A percentile compares a stretch with the other conserved stretches of the same genome.
Conservation (phyloP, 2,113 vertebrate species). For the Pontoporia blainvillei region DNA sequence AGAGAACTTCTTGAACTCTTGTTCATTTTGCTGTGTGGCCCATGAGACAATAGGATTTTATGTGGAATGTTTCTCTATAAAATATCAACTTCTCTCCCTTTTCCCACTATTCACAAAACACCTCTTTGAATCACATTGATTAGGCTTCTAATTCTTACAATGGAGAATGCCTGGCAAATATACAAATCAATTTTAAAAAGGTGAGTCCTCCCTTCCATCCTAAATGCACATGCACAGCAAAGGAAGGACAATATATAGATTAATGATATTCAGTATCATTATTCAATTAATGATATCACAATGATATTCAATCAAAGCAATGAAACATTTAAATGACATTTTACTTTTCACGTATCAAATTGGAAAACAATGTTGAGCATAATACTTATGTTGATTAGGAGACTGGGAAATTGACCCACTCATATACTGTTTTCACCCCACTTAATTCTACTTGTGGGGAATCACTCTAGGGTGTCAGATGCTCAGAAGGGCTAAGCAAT, state of each 20-base stretch:
- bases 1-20: not conserved
- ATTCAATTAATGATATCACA: too few relatives aligned
- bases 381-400: not conserved
- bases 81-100: not conserved
- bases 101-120: not conserved
- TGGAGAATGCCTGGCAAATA: not conserved
- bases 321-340: not conserved
- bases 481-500: not conserved
- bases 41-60: not conserved
- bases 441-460: not conserved
- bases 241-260: not conserved
- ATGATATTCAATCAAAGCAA: not conserved
- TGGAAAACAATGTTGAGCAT: not conserved
- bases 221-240: not conserved
- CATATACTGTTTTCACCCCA: not conserved
- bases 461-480: not conserved
- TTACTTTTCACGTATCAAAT: not conserved
- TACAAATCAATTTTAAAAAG: not conserved
- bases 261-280: not conserved
- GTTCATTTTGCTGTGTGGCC: not conserved
- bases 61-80: not conserved
- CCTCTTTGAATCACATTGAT: not conserved
- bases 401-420: not conserved
- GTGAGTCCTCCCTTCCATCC: not conserved
- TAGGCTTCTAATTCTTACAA: not conserved